Conservation (phyloP, 2,888 invertebrate genomes). For the Cotesia congregata region DNA sequence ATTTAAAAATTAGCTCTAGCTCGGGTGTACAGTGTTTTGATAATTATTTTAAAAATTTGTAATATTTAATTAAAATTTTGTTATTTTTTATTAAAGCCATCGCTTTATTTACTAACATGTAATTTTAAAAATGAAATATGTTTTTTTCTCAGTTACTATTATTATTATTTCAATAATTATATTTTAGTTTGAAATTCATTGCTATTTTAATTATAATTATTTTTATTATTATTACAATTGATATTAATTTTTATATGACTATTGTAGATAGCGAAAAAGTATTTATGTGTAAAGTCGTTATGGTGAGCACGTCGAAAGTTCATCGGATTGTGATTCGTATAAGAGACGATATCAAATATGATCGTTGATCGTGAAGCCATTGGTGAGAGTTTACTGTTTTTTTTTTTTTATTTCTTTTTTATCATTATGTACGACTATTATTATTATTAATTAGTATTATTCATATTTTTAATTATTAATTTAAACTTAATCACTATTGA, state of each 20-base stretch:
- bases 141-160: constrained; percentile 6
- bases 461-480: constrained; percentile 20
- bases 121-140: constrained; percentile 5
- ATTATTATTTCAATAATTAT: constrained; percentile 17
- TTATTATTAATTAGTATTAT: constrained; percentile 12
- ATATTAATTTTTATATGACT: constrained; percentile 24
- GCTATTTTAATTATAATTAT: constrained; percentile 30
- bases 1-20: constrained; percentile 25
- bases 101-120: constrained; percentile 24
- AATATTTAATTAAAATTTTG: constrained; percentile 20
- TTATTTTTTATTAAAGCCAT: constrained; percentile 25
- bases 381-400: constrained; percentile 40
- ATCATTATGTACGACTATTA: constrained; percentile 20
- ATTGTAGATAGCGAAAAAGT: constrained; percentile 41
- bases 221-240: constrained; percentile 36
- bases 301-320: constrained; percentile 44
- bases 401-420: not conserved
- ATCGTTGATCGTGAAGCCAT: constrained; percentile 27
- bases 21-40: constrained; percentile 47
- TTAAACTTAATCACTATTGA: not conserved
- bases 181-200: constrained; percentile 17
- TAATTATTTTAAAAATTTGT: constrained; percentile 1
- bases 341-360: constrained; percentile 33
- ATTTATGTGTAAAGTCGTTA: constrained; percentile 35
- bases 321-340: constrained; percentile 46